Evolutionary conservation across 2,113 vertebrate genomes (phyloP), one percentile per base, ranked within the genome.

Genomic region (Lagopus leucura): DNA sequence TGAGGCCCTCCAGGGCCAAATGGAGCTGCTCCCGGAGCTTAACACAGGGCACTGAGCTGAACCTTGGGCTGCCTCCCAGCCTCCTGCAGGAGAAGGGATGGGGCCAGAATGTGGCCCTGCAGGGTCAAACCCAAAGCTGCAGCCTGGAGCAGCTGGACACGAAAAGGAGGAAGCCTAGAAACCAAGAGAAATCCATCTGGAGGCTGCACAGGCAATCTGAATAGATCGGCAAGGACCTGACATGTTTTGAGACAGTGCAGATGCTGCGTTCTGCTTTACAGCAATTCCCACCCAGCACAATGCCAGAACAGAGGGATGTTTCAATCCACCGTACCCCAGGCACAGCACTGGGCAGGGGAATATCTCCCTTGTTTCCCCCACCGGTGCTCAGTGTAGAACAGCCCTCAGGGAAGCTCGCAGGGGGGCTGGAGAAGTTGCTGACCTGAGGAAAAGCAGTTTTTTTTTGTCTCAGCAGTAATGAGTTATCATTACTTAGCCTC

Each of bases 401-500:
- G n/a, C 34, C 34, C 20, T 45, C n/a, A 45, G 8, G 17, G 20
- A 24, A 18, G 1, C 38, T 4, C 18, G 1, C 42, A 73, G 67
- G 30, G 78, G 58, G 86, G 86, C 74, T 85, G 89, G 48, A 1
- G 1, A 45, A 85, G 63, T 78, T 67, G 3, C 70, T 86, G 91
- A 88, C 83, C 92, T 70, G 73, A 28, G 32, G 81, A 54, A 65
- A 19, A 91, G 87, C 78, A 93, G 74, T 86, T 88, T 92, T 80
- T 80, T 92, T 80, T 92, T 94, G 75, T 95, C 94, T 96, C 1
- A 1, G 86, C 88, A 82, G 72, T 86, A 91, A 91, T 83, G 89
- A 94, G 89, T 83, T 94, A 88, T 81, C 92, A 92, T 82, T 92
- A 80, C 79, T 88, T 79, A 89, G 85, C 34, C 91, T 52, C 89